phyloP scores from a whole-genome alignment of 2,113 vertebrate species.

The Ictalurus furcatus region DNA sequence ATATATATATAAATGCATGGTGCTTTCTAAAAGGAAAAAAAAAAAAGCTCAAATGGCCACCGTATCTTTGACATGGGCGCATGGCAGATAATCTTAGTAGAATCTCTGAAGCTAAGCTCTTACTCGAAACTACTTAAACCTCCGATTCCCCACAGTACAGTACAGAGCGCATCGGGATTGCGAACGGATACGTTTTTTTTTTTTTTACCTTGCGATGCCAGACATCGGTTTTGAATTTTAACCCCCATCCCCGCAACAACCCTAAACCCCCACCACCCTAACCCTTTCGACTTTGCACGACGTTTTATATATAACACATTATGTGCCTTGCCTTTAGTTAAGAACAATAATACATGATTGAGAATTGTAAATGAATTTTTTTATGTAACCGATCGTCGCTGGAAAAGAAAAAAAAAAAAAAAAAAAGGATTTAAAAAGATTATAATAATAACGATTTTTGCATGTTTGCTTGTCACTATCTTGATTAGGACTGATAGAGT shows the following conservation, averaged over 20 bases:
- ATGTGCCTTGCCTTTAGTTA: conserved; percentile 95
- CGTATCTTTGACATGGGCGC: conserved; percentile 77
- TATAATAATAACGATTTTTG: conserved; percentile 67
- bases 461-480: conserved; percentile 81
- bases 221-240: conserved; percentile 62
- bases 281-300: conserved; percentile 88
- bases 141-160: conserved; percentile 36
- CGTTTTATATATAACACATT: conserved; percentile 89
- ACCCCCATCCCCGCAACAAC: conserved; percentile 40
- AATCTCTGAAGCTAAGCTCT: conserved; percentile 66
- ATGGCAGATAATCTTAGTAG: conserved; percentile 80
- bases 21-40: conserved; percentile 72
- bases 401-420: conserved; percentile 53
- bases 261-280: conserved; percentile 11
- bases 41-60: conserved; percentile 69
- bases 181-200: conserved; percentile 47
- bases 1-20: conserved; percentile 74
- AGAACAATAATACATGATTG: conserved; percentile 69
- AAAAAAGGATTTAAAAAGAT: conserved; percentile 49
- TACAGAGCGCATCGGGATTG: conserved; percentile 51
- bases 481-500: conserved; percentile 53
- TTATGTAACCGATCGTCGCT: conserved; percentile 69
- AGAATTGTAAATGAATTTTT: conserved; percentile 66
- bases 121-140: neutral
- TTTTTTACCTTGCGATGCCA: conserved; percentile 48